phyloP scores from a whole-genome alignment of 1,140 invertebrate genomes.

The Microplitis demolitor region DNA sequence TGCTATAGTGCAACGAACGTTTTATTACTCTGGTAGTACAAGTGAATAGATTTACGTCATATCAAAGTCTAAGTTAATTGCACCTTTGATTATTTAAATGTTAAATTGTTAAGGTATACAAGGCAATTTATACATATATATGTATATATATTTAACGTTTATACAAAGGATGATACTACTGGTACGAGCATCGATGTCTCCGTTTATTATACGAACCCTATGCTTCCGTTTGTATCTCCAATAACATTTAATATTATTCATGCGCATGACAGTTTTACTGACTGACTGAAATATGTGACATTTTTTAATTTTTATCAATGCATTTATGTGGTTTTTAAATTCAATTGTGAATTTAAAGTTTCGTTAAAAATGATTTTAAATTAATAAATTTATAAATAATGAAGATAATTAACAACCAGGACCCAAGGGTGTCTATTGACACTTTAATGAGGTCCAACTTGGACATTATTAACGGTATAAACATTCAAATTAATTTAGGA shows the following conservation, averaged over 20 bases:
- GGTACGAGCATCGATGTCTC: constrained; percentile 3
- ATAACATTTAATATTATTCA: constrained; percentile 7
- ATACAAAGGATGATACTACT: background rate
- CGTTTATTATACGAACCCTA: background rate
- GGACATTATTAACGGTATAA: no score
- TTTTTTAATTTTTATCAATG: background rate
- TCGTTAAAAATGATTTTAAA: no score
- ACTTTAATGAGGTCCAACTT: no score
- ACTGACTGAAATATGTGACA: background rate
- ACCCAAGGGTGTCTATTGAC: no score
- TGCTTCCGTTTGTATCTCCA: constrained; percentile 5
- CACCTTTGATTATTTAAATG: constrained; percentile 1
- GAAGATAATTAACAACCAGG: no score
- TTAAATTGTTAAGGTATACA: background rate
- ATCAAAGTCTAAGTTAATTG: constrained; percentile 13
- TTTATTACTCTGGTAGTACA: constrained; percentile 8
- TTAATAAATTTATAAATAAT: no score
- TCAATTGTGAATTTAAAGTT: no score
- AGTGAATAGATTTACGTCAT: constrained; percentile 8
- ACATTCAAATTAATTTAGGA: no score
- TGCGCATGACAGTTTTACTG: background rate
- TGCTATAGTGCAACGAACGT: constrained; percentile 8
- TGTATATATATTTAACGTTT: background rate
- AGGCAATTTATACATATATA: background rate
- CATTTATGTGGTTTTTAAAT: no score